Base-by-base conservation (phyloP, 2,888 invertebrate species). In the Pediacus dermestoides region DNA sequence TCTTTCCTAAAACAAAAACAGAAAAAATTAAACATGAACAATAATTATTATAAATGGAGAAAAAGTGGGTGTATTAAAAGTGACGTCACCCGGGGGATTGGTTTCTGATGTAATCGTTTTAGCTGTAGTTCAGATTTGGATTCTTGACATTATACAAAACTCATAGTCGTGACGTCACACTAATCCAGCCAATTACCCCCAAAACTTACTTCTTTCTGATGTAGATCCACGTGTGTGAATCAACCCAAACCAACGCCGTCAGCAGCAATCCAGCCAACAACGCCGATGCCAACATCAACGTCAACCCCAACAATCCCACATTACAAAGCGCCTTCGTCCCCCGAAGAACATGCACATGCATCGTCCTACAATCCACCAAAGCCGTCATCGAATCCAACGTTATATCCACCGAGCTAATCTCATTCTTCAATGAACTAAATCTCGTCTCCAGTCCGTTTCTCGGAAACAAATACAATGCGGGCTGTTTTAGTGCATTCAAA, bases 201-300 rank as follows among this genome's bases (percentile, higher is more conserved):
- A n/a, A n/a, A n/a, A 52, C 69, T 77, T 72, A 82, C 92, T 86
- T 84, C 71, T 89, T 91, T 61, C 91, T 82, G 52, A 94, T 92
- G 64, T 94, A 92, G 65, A 94, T 93, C 94, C 95, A 95, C 4
- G 94, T 92, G 62, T 94, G 93, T 2, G 93, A 94, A 65, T 94
- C 92, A 35, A 95, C 85, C 77, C 94, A 88, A 33, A 94, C 93
- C 55, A 94, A 82, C 16, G 92, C 81, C 0, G 94, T 93, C 67
- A 95, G 84, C 55, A 94, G 75, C 49, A 95, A 78, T 7, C 94
- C 94, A 16, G 92, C 88, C 22, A 86, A 80, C 22, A 89, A 79
- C 42, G 92, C 85, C 16, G 93, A 90, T 41, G 88, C 72, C 53
- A 95, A 74, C 78, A 95, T 89, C 38, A 94, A 78, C 2, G 87